Evolutionary conservation across 23 tunicate species (phyloP), one percentile per base, ranked within the genome.

Genomic region (Oikopleura dioica): DNA sequence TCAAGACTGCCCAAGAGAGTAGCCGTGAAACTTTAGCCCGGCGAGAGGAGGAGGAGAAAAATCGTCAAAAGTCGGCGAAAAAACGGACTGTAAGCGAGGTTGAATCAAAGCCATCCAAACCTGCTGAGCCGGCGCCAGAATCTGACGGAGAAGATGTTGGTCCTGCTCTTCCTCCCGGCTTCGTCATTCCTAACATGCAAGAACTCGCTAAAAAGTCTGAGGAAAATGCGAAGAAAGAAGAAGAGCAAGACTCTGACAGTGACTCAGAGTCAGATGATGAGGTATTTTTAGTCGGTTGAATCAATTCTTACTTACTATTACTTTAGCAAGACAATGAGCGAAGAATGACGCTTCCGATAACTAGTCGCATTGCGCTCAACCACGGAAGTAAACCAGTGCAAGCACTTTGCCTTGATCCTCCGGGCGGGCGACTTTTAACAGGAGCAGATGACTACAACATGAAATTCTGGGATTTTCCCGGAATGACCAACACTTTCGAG

Each of bases 401-500:
- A 58, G 87, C 94, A 34, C 69, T 91, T 32, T 77, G 92, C 9
- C 78, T 91, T 21, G 97, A 91, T 37, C 97, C 97, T 1, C 76
- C 97, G 35, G 97, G 97, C 1, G 87, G 87, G 1, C 78, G 97
- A 36, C 81, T 91, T 1, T 75, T 91, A 1, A 82, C 82, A 29
- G 92, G 97, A 51, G 76, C 87, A 37, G 78, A 82, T 37, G 97
- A 91, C 37, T 91, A 85, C 76, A 86, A 91, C 37, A 83, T 91
- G 79, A 86, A 86, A 37, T 85, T 85, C 36, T 91, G 97, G 97
- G 97, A 91, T 78, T 91, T 91, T 80, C 92, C 97, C 29, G 97
- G 97, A 51, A 91, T 91, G 97, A 86, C 85, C 78, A 82, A 80
- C 28, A 79, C 86, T 36, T 78, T 85, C 28, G 83, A 85, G 68